Evolutionary conservation across 2,113 vertebrate genomes (phyloP).

Genomic region (Haliaeetus leucogaster): DNA sequence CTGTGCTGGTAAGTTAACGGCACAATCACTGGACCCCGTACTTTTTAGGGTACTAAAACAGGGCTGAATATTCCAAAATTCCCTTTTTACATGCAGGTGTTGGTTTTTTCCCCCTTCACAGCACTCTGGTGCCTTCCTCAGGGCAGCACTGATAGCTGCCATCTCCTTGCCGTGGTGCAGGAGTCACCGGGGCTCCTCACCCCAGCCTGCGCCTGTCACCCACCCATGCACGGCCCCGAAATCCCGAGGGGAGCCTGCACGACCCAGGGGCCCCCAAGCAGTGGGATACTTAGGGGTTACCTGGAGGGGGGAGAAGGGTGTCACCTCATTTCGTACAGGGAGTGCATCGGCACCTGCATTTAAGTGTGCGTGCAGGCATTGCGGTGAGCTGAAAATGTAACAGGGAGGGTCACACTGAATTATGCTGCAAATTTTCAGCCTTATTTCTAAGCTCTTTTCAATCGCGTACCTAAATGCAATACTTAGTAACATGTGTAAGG

Average conservation of each 20-base stretch:
- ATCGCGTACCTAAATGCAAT: not conserved
- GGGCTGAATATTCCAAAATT: not conserved
- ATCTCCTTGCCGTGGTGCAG: not conserved
- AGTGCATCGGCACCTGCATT: not conserved
- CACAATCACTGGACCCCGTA: not conserved
- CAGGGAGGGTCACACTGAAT: not conserved
- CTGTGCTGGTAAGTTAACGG: not conserved
- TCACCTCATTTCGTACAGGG: not conserved
- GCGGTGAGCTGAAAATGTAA: not conserved
- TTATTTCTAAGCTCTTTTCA: not conserved
- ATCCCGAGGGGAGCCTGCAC: rapidly evolving
- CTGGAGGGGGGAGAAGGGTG: not conserved
- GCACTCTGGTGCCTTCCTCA: not conserved
- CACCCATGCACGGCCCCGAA: not conserved
- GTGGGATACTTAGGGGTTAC: not conserved
- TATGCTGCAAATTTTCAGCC: not conserved
- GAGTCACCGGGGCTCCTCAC: not conserved
- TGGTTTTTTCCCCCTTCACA: not conserved
- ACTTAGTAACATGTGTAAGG: not conserved
- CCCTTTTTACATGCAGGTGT: not conserved
- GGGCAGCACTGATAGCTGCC: not conserved
- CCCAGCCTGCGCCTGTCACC: not conserved
- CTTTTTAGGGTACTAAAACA: not conserved
- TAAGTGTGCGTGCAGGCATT: not conserved
- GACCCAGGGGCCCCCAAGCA: not conserved